Conservation (phyloP, 1,140 invertebrate genomes). For the Brachionus calyciflorus region DNA sequence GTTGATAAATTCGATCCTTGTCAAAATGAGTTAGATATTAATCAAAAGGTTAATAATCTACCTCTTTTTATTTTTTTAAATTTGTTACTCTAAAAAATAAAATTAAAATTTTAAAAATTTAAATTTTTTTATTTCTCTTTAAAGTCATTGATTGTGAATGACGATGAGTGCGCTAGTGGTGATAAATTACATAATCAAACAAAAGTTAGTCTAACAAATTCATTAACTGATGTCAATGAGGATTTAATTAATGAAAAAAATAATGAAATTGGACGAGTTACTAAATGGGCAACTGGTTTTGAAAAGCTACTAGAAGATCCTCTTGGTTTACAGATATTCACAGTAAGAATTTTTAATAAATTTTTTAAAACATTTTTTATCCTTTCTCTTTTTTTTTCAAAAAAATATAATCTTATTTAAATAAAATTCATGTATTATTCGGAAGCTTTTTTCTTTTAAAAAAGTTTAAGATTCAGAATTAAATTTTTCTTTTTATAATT, state of each 20-base stretch:
- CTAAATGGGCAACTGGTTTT: conserved; percentile 78
- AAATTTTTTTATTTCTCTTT: neutral
- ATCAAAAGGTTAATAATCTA: conserved; percentile 32
- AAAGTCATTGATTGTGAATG: conserved; percentile 37
- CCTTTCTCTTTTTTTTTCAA: too few relatives aligned
- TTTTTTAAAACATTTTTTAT: too few relatives aligned
- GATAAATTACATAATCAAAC: conserved; percentile 30
- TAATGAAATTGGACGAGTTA: conserved; percentile 49
- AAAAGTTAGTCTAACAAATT: conserved; percentile 41
- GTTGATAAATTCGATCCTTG: neutral
- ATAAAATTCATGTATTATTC: too few relatives aligned
- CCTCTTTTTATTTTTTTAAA: too few relatives aligned
- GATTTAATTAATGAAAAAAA: conserved; percentile 42
- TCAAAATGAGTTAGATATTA: neutral
- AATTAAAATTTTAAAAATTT: neutral
- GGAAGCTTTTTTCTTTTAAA: too few relatives aligned
- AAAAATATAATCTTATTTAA: too few relatives aligned
- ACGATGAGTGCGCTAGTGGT: conserved; percentile 2
- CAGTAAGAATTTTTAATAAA: conserved; percentile 63
- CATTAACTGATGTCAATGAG: conserved; percentile 39
- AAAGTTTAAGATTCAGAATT: too few relatives aligned
- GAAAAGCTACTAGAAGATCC: conserved; percentile 83
- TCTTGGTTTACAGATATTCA: conserved; percentile 82
- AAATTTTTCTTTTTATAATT: too few relatives aligned
- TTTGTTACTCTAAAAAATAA: too few relatives aligned